Evolutionary conservation across 2,888 invertebrate genomes (phyloP).

Genomic region (Melinaea menophilus): DNA sequence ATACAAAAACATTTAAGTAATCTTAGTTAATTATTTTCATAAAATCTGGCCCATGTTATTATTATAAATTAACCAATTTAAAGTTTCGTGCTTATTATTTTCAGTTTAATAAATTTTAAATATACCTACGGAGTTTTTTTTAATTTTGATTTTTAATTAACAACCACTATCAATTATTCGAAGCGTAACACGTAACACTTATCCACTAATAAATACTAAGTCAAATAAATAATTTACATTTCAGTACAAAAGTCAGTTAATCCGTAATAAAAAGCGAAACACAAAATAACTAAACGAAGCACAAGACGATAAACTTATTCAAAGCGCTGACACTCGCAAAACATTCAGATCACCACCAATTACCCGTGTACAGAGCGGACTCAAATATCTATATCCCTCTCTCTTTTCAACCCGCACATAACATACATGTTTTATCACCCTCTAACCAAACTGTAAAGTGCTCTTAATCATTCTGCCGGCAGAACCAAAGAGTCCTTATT

Average conservation of each 20-base stretch:
- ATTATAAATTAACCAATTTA: too few species aligned
- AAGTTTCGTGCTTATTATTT: too few species aligned
- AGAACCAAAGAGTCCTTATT: conserved; percentile 30
- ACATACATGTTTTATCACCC: conserved; percentile 33
- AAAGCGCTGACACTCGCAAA: conserved; percentile 71
- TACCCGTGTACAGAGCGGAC: conserved; percentile 64
- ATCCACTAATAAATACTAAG: too few species aligned
- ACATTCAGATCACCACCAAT: conserved; percentile 75
- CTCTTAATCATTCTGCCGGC: conserved; percentile 51
- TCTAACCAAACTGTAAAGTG: conserved; percentile 41
- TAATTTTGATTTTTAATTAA: too few species aligned
- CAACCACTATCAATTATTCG: too few species aligned
- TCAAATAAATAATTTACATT: too few species aligned
- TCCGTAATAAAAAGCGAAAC: neutral
- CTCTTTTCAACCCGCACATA: conserved; percentile 19
- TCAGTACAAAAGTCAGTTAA: neutral
- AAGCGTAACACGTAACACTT: too few species aligned
- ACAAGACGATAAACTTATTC: conserved; percentile 61
- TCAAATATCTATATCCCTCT: conserved; percentile 36
- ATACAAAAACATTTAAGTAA: neutral
- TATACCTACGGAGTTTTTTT: too few species aligned
- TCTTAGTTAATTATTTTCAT: neutral
- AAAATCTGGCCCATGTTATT: neutral
- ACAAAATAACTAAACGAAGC: conserved; percentile 48
- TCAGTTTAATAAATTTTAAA: too few species aligned